phyloP scores from a whole-genome alignment of 2,113 vertebrate species.

The Labeo rohita region DNA sequence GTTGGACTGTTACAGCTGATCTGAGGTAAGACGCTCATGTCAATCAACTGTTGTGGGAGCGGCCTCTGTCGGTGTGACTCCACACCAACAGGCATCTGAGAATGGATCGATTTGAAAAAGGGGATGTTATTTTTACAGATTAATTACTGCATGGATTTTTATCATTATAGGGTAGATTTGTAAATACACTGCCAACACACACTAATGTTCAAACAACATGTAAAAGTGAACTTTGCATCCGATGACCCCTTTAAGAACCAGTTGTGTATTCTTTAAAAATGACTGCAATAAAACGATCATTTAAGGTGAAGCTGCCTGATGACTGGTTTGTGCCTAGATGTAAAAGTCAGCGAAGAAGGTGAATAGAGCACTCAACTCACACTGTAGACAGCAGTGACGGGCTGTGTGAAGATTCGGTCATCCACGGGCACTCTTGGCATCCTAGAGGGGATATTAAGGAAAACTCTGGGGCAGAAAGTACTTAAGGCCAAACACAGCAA shows the following conservation, averaged over 20 bases:
- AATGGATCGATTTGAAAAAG: no score
- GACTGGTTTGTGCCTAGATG: background rate
- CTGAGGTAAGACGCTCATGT: no score
- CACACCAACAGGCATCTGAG: no score
- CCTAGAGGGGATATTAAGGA: constrained; percentile 76
- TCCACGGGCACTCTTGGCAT: constrained; percentile 76
- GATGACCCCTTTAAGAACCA: background rate
- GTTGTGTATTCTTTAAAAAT: background rate
- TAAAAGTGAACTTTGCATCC: no score
- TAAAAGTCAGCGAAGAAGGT: background rate
- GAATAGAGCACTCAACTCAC: constrained; percentile 68
- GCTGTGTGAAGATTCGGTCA: constrained; percentile 77
- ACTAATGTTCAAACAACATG: no score
- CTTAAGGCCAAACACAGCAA: constrained; percentile 57
- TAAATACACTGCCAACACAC: no score
- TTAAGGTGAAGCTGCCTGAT: background rate
- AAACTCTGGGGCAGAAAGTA: constrained; percentile 62
- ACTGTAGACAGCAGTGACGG: constrained; percentile 76
- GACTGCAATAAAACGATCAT: background rate
- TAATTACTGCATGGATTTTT: no score
- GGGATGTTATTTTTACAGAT: no score
- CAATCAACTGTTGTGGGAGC: no score
- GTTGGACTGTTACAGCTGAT: no score
- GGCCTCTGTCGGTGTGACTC: no score
- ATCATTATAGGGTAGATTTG: no score